Conservation (phyloP, 1,140 invertebrate species). For the Nasonia longicornis region DNA sequence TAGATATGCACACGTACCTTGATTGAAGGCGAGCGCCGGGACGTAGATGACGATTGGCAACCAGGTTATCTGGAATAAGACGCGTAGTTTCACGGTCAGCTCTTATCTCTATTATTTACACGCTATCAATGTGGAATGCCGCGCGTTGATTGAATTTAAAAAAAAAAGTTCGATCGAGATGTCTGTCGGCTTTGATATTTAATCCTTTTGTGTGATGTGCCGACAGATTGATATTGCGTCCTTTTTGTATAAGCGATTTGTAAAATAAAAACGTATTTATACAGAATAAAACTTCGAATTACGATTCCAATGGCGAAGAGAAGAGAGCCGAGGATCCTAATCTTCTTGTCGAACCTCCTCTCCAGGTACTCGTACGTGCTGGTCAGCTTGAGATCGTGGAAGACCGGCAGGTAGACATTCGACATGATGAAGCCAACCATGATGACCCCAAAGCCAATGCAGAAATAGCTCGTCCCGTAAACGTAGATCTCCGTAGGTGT, state of each 20-base stretch:
- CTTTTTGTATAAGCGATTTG: too few species aligned
- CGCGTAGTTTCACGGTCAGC: conserved; percentile 46
- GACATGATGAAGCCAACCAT: conserved; percentile 76
- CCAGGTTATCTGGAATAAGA: conserved; percentile 73
- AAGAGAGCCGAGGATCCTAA: conserved; percentile 80
- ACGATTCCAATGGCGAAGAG: conserved; percentile 80
- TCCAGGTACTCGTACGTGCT: conserved; percentile 91
- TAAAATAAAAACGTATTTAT: too few species aligned
- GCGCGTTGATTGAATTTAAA: too few species aligned
- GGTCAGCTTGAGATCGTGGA: conserved; percentile 82
- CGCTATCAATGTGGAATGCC: too few species aligned
- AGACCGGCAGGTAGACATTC: conserved; percentile 83
- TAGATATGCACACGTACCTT: conserved; percentile 69
- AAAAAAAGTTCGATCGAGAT: too few species aligned
- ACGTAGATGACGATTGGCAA: conserved; percentile 81
- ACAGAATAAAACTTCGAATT: conserved; percentile 27
- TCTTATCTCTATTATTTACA: background rate
- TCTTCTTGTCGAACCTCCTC: conserved; percentile 77
- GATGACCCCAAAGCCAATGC: conserved; percentile 73
- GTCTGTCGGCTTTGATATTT: background rate
- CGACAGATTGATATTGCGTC: too few species aligned
- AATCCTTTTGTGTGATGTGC: too few species aligned
- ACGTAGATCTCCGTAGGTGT: conserved; percentile 88
- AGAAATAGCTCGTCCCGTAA: conserved; percentile 80
- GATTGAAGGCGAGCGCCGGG: conserved; percentile 80